Conservation (phyloP, 1,140 invertebrate species). For the Pogonomyrmex californicus region DNA sequence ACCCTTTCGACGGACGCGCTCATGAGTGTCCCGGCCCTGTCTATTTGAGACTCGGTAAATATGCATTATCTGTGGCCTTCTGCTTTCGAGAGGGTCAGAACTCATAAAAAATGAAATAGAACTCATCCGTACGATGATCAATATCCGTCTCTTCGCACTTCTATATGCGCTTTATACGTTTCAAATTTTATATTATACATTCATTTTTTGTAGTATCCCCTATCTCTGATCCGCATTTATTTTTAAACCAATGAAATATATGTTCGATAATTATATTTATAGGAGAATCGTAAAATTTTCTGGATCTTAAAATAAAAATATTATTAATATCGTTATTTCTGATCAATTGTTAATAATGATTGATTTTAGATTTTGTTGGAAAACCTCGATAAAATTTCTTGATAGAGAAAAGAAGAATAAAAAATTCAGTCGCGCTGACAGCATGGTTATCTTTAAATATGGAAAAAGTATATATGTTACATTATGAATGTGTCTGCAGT, state of each 20-base stretch:
- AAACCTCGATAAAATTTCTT: neutral
- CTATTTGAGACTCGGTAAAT: constrained; percentile 33
- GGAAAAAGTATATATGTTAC: neutral
- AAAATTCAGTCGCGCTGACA: neutral
- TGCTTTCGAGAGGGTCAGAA: neutral
- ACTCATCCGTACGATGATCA: neutral
- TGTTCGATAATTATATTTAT: constrained; percentile 51
- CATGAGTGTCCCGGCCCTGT: neutral
- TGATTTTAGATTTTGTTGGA: neutral
- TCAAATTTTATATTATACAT: neutral
- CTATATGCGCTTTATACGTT: neutral
- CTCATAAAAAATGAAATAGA: constrained; percentile 24
- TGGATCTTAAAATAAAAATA: constrained; percentile 29
- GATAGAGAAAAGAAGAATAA: neutral
- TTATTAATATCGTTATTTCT: constrained; percentile 58
- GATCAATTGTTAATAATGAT: constrained; percentile 57
- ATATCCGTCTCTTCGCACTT: neutral
- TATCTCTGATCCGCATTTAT: neutral
- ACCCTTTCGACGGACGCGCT: constrained; percentile 55
- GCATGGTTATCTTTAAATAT: neutral
- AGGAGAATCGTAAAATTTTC: constrained; percentile 44
- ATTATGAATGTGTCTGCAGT: neutral
- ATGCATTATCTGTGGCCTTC: constrained; percentile 22
- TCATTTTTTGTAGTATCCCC: neutral
- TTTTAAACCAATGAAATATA: constrained; percentile 40